Evolutionary conservation across 2,797 vertebrate genomes (phyloP).

Genomic region (Chloroceryle inda): DNA sequence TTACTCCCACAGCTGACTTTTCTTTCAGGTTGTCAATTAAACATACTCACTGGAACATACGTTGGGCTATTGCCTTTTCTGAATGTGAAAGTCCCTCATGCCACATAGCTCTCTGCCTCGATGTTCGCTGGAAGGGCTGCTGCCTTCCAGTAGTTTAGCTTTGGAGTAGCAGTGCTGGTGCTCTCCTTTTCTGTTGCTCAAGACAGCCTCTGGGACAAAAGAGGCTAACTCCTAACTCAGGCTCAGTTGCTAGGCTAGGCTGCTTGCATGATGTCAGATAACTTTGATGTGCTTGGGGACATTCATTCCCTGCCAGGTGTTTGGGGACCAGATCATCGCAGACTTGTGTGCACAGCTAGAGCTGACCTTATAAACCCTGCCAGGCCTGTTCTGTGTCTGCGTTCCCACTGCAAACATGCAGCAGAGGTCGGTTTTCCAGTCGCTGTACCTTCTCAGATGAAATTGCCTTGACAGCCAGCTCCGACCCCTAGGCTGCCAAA

Average conservation of each 20-base stretch:
- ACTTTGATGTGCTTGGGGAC: background rate
- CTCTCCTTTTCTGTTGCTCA: background rate
- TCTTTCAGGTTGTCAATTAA: constrained; percentile 66
- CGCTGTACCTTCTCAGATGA: background rate
- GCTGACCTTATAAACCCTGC: background rate
- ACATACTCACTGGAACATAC: background rate
- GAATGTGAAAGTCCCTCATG: background rate
- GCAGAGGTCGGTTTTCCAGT: background rate
- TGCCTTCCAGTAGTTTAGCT: background rate
- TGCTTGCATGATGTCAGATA: background rate
- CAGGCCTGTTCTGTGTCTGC: background rate
- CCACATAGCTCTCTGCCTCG: rapidly evolving
- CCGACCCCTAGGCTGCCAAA: background rate
- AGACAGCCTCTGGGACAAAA: background rate
- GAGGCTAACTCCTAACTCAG: background rate
- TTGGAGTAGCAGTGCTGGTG: background rate
- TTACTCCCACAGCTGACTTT: constrained; percentile 47
- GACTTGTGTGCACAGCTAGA: background rate
- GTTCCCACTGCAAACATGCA: background rate
- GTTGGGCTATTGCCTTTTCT: constrained; percentile 65
- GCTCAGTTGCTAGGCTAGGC: background rate
- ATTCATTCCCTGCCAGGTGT: constrained; percentile 20
- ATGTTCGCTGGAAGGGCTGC: background rate
- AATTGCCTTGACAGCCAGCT: background rate
- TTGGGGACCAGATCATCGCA: background rate